Conservation (phyloP, 2,797 vertebrate genomes). For the Zenarchopterus dispar region DNA sequence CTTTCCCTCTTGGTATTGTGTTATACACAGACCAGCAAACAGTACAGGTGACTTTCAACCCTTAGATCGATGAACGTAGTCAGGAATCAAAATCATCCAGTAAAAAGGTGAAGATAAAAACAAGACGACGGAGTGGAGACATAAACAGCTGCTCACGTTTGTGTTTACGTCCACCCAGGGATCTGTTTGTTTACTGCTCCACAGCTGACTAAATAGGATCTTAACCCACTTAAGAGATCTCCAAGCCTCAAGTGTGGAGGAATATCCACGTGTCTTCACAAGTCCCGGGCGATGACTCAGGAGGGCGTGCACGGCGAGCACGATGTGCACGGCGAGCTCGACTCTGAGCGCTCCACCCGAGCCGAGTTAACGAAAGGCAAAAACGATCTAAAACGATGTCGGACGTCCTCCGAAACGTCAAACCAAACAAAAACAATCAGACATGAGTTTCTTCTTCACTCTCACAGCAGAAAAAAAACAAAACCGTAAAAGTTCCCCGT, state of each 20-base stretch:
- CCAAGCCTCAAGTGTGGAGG: neutral
- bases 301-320: constrained; percentile 30
- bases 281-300: constrained; percentile 46
- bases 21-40: too few relatives aligned
- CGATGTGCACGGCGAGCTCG: neutral
- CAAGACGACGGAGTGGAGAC: too few relatives aligned
- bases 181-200: neutral
- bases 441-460: neutral
- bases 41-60: too few relatives aligned
- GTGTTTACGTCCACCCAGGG: neutral
- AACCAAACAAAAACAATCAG: constrained; percentile 11
- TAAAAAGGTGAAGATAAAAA: too few relatives aligned
- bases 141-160: neutral
- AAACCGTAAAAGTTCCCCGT: constrained; percentile 14
- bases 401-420: neutral
- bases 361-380: too few relatives aligned
- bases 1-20: too few relatives aligned
- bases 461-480: constrained; percentile 19
- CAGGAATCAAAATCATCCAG: too few relatives aligned
- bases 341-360: neutral
- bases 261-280: constrained; percentile 4
- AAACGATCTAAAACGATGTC: neutral
- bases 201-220: constrained; percentile 49
- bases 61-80: too few relatives aligned
- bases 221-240: constrained; percentile 34